A percentile compares a stretch with the other conserved stretches of the same genome.
Evolutionary conservation across 2,797 vertebrate genomes (phyloP).

Genomic region (Oreochromis mossambicus): DNA sequence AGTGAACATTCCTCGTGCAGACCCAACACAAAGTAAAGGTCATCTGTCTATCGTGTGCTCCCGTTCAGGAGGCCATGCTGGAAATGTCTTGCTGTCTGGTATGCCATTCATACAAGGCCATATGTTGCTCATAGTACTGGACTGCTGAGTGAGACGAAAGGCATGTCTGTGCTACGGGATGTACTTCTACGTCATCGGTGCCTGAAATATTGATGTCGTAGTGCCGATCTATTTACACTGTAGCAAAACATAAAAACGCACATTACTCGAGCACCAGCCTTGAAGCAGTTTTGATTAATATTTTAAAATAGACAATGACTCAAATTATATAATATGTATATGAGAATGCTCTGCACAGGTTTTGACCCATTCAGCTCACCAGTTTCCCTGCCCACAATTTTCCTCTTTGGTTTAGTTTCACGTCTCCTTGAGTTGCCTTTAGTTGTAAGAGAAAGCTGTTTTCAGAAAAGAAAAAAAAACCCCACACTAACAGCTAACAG

Average conservation of each 20-base stretch:
- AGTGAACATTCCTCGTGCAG: slow-evolving; percentile 37
- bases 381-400: background rate
- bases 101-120: slow-evolving; percentile 52
- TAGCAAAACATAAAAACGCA: background rate
- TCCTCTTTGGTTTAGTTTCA: background rate
- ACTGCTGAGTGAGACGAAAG: slow-evolving; percentile 32
- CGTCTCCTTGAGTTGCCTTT: background rate
- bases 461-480: background rate
- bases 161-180: slow-evolving; percentile 10
- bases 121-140: slow-evolving; percentile 44
- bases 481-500: background rate
- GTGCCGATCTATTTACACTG: background rate
- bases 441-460: background rate
- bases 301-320: background rate
- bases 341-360: background rate
- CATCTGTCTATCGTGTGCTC: slow-evolving; percentile 41
- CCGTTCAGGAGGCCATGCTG: slow-evolving; percentile 10
- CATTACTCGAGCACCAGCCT: background rate
- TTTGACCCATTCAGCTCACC: background rate
- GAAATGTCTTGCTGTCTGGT: slow-evolving; percentile 35
- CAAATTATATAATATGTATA: background rate
- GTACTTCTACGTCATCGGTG: background rate
- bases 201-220: slow-evolving; percentile 32
- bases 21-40: slow-evolving; percentile 50
- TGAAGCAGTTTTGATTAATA: background rate